Percentiles rank a stretch among this genome's conserved stretches.
Evolutionary conservation across 2,797 vertebrate genomes (phyloP).

Genomic region (Enteromius radiatus): DNA sequence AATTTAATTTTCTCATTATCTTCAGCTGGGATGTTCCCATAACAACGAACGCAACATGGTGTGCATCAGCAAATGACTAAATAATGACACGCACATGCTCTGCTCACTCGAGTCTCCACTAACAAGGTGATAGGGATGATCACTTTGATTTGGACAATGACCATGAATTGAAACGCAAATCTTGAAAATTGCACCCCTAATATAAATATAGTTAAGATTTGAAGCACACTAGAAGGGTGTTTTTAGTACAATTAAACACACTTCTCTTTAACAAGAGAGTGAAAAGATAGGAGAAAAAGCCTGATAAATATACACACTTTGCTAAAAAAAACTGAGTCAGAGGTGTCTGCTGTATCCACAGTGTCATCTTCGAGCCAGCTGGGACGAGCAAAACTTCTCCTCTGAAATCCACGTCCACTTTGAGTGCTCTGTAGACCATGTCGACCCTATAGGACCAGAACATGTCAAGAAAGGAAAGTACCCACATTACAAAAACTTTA

Average conservation of each 20-base stretch:
- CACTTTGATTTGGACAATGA: no score
- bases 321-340: constrained; percentile 92
- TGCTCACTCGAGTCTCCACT: no score
- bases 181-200: no score
- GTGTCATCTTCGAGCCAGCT: constrained; percentile 92
- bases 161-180: no score
- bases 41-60: no score
- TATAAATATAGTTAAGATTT: neutral
- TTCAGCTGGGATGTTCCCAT: no score
- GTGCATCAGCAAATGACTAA: no score
- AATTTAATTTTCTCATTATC: no score
- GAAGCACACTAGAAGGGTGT: neutral
- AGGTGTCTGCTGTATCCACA: constrained; percentile 83
- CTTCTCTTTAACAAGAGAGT: neutral
- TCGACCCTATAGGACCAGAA: constrained; percentile 79
- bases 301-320: constrained; percentile 80
- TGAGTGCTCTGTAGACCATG: constrained; percentile 80
- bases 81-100: no score
- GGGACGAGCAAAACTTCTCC: constrained; percentile 86
- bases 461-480: neutral
- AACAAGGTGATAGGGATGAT: no score
- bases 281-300: neutral
- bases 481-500: neutral
- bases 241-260: neutral
- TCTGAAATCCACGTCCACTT: constrained; percentile 74